Evolutionary conservation across 2,113 vertebrate species (phyloP).

Genomic region (Casuarius casuarius): DNA sequence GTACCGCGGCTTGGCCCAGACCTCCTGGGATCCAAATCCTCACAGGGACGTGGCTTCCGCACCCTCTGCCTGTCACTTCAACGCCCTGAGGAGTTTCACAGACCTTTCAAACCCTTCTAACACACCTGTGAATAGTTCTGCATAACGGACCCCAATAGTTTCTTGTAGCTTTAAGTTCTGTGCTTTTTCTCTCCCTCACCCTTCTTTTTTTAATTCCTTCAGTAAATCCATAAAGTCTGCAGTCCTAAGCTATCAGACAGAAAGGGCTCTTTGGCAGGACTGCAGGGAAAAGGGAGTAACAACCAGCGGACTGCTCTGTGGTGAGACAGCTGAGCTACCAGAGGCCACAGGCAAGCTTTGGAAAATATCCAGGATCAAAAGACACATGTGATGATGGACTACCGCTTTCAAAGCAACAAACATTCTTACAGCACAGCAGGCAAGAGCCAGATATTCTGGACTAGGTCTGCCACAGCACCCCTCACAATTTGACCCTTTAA

Average conservation of each 20-base stretch:
- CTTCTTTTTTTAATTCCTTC: background rate
- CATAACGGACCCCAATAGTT: background rate
- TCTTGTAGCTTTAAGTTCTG: background rate
- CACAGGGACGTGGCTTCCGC: background rate
- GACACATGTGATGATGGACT: background rate
- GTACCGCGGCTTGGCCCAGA: too few relatives aligned
- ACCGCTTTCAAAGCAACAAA: slow-evolving; percentile 17
- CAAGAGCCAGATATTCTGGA: background rate
- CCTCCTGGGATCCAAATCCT: background rate
- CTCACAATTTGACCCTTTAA: background rate
- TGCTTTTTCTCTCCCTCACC: too few relatives aligned
- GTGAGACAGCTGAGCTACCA: background rate
- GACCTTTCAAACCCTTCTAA: background rate
- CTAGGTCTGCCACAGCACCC: rapidly evolving
- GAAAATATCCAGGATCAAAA: background rate
- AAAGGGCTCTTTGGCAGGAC: background rate
- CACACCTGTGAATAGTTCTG: background rate
- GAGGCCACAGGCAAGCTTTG: background rate
- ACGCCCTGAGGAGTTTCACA: too few relatives aligned
- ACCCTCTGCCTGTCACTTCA: background rate
- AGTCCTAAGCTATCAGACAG: background rate
- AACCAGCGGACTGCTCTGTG: background rate
- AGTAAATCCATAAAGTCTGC: background rate
- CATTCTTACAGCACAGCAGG: background rate
- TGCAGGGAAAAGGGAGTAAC: background rate